Evolutionary conservation across 1,140 invertebrate species (phyloP), one percentile per base, ranked within the genome.

Genomic region (Brachionus sp.): DNA sequence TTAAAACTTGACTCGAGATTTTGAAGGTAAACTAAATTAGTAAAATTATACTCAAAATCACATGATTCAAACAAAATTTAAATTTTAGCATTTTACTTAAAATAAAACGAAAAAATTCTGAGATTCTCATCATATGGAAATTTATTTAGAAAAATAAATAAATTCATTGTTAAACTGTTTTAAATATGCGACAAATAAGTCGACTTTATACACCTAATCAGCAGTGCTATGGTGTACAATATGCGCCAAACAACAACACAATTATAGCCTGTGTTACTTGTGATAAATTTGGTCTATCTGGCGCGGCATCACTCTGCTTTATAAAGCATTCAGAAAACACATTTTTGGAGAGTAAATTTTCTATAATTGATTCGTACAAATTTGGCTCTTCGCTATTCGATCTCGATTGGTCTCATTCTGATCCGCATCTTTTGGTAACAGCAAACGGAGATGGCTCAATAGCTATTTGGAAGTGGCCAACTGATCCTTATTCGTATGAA

Each of bases 361-460:
- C 46, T 0, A 66, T 80, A 13, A 50, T 80, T 19, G 77, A 80
- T 25, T 80, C 77, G 3, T 80, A 39, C 39, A 39, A 42, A 62
- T 62, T 80, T 5, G 39, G 39, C 5, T 9, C 50, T 19, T 39
- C 77, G n/a, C 25, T 80, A 42, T 80, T 80, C 77, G 77, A 80
- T 44, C 25, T 80, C 3, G 77, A 80, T 13, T 80, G 77, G 77
- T 80, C 77, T 19, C 46, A 19, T 19, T n/a, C 33, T 19, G 77
- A 80, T 29, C 62, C 35, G 3, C 16, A 39, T 80, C 25, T 80
- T 16, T 12, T 80, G 4, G 19, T 80, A 35, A 62, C 77, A 42
- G 77, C 33, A 9, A 80, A 80, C 42, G 77, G 77, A 33, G 77
- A 80, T 66, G 77, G 77, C 19, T 80, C 77, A 16, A 66, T 80